Conservation (phyloP, 2,113 vertebrate species). For the Dipodomys merriami region DNA sequence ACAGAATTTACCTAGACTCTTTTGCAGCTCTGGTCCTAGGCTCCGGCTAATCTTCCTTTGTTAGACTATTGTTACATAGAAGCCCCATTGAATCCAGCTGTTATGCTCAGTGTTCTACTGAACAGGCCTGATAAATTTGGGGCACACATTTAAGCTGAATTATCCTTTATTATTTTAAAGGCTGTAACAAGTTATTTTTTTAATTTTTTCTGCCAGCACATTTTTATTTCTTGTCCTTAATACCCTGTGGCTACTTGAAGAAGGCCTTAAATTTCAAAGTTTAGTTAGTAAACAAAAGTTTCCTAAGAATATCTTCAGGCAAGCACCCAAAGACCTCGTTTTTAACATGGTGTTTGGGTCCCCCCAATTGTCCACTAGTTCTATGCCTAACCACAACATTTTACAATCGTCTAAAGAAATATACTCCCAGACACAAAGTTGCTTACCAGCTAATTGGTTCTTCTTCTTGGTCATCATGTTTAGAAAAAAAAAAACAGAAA, state of each 20-base stretch:
- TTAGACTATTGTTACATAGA: background rate
- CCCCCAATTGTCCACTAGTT: slow-evolving; percentile 30
- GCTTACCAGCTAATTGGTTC: slow-evolving; percentile 46
- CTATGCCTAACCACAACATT: slow-evolving; percentile 60
- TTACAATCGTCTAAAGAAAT: slow-evolving; percentile 43
- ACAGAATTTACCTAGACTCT: background rate
- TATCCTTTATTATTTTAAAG: slow-evolving; percentile 70
- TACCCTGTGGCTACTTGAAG: slow-evolving; percentile 68
- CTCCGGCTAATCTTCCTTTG: background rate
- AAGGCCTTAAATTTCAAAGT: slow-evolving; percentile 71
- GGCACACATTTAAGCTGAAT: slow-evolving; percentile 50
- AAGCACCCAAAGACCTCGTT: slow-evolving; percentile 58
- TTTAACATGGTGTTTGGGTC: slow-evolving; percentile 40
- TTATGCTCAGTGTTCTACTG: slow-evolving; percentile 10
- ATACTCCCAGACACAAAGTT: slow-evolving; percentile 49
- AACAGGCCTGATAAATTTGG: background rate
- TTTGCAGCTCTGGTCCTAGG: background rate
- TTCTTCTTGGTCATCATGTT: slow-evolving; percentile 54
- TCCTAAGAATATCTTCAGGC: slow-evolving; percentile 73
- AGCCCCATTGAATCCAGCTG: background rate
- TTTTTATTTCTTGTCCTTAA: slow-evolving; percentile 75
- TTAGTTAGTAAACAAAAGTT: slow-evolving; percentile 75
- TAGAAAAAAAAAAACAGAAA: slow-evolving; percentile 37
- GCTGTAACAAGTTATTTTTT: slow-evolving; percentile 70
- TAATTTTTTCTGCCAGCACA: slow-evolving; percentile 68